Base-by-base conservation (phyloP, 2,113 vertebrate genomes). In the Pheucticus melanocephalus region DNA sequence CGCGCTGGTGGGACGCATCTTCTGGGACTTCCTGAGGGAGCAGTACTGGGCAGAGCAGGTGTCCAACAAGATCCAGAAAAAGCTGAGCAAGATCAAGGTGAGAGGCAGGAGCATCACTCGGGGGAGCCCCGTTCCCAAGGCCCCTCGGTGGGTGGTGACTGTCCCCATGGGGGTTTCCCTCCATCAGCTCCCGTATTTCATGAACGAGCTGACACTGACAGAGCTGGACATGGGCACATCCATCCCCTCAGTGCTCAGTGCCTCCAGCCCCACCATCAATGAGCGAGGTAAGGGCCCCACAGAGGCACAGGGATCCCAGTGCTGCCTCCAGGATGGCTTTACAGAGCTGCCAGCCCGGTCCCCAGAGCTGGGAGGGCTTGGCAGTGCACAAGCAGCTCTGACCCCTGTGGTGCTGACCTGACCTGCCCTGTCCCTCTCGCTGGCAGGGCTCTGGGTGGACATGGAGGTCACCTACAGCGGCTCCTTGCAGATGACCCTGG, bases 1-100 rank as follows among this genome's bases (percentile, higher is more conserved):
- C 0, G 98, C 98, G 2, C 90, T 99, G 77, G 97, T 99, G 66
- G 99, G 98, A 3, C 98, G 99, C 35, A 96, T 99, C 92, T 99
- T 99, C 95, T 99, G 98, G 99, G 99, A 99, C 95, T 98, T 99
- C 88, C 98, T 99, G 11, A 94, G 94, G 59, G 98, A 99, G 91
- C 98, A 84, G 45, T 98, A 98, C 97, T 99, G 99, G 98, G 97
- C 98, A 0, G 97, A 99, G 75, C 95, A 97, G 23, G 98, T 99
- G 65, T 98, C 98, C 81, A 92, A 80, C 92, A 99, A 99, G 96
- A 99, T 99, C 90, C 99, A 99, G 97, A 98, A 98, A 97, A 99
- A 99, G 95, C 66, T 99, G 83, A 98, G 98, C 97, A 99, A 98
- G 97, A 99, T 99, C 95, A 98, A 98, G 98, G 99, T 99, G 94